Percentiles rank a stretch among this genome's conserved stretches.
Evolutionary conservation across 2,888 invertebrate genomes (phyloP).

Genomic region (Acanthosepion pharaonis): DNA sequence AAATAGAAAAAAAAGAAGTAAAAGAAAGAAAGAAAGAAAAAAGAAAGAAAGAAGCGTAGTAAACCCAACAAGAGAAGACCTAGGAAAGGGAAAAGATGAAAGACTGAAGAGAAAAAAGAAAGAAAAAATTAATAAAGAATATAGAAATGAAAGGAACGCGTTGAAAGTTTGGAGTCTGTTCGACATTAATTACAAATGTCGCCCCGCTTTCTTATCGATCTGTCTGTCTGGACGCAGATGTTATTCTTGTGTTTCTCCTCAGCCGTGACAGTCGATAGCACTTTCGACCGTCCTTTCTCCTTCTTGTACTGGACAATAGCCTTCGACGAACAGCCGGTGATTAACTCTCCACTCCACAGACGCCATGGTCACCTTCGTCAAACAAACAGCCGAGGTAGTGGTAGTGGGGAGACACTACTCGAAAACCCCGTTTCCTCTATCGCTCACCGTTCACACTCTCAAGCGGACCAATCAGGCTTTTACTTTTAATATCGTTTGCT

Average conservation of each 20-base stretch:
- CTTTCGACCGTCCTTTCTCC: not conserved
- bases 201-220: not conserved
- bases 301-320: not conserved
- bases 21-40: not conserved
- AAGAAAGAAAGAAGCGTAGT: not conserved
- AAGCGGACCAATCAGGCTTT: no score
- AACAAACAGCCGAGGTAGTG: not conserved
- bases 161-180: not conserved
- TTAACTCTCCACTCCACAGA: not conserved
- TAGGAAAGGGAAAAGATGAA: no score
- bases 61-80: not conserved
- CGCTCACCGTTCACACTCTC: no score
- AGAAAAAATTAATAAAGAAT: not conserved
- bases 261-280: not conserved
- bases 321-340: not conserved
- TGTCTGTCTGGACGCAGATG: not conserved
- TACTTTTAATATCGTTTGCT: no score
- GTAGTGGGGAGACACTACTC: not conserved
- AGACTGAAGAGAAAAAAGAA: not conserved
- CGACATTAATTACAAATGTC: not conserved
- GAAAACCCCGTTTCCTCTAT: no score
- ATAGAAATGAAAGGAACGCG: not conserved
- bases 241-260: not conserved
- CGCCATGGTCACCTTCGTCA: conserved; percentile 33
- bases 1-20: not conserved